These are phyloP conservation scores for Condylostylus longicornis DNA, from an alignment of 1,140 invertebrate species.

Conservation along the genomic window DNA sequence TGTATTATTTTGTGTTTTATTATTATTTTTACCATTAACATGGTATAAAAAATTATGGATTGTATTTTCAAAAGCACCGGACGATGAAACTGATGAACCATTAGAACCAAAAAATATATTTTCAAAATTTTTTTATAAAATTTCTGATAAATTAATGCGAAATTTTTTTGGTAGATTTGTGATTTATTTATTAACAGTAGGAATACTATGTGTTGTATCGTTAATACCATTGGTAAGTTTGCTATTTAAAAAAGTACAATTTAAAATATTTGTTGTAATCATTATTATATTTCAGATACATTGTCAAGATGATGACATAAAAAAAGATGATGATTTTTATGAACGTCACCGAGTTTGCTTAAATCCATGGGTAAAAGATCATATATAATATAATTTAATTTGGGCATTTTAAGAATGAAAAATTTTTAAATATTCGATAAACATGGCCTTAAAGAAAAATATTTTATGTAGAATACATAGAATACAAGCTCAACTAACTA, in stretches of 20 bases:
- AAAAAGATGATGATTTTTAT: too few relatives aligned
- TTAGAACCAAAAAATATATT: conserved; percentile 22
- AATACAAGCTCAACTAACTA: too few relatives aligned
- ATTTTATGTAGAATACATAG: too few relatives aligned
- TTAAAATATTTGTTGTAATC: conserved; percentile 4
- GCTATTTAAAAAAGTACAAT: too few relatives aligned
- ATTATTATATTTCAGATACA: not conserved
- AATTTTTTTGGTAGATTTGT: conserved; percentile 42
- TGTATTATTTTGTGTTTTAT: conserved; percentile 19
- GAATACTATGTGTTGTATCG: conserved; percentile 44
- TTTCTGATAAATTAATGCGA: conserved; percentile 40
- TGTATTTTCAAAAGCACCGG: conserved; percentile 22
- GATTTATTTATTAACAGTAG: conserved; percentile 49
- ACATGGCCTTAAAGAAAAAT: too few relatives aligned
- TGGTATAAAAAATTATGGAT: conserved; percentile 33
- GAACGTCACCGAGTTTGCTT: conserved; percentile 26
- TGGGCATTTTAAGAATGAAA: too few relatives aligned
- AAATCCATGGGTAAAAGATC: conserved; percentile 48
- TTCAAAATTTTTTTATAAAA: conserved; percentile 32
- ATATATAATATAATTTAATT: too few relatives aligned
- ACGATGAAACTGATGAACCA: conserved; percentile 8
- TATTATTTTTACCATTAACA: conserved; percentile 24
- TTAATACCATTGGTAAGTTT: conserved; percentile 46
- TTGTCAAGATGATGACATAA: not conserved
- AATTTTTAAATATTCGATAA: too few relatives aligned